Evolutionary conservation across 2,113 vertebrate genomes (phyloP).

Genomic region (Larimichthys crocea): DNA sequence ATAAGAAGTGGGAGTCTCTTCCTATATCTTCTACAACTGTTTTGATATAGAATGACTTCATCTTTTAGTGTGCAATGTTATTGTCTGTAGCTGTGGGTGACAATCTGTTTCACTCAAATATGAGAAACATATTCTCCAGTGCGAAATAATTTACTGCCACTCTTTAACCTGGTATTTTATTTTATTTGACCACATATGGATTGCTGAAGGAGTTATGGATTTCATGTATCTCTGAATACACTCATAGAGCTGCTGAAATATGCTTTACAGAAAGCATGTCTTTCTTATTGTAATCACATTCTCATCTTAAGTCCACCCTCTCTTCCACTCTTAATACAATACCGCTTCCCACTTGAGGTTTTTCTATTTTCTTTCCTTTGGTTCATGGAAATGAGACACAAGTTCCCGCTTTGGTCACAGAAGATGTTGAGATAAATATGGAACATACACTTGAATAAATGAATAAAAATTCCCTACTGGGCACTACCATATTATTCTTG

Average conservation of each 20-base stretch:
- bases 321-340: not conserved
- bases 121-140: conserved; percentile 29
- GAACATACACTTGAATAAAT: conserved; percentile 30
- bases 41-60: conserved; percentile 30
- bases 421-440: conserved; percentile 29
- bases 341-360: not conserved
- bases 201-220: conserved; percentile 46
- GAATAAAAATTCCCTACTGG: not conserved
- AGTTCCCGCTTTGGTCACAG: not conserved
- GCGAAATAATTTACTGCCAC: conserved; percentile 44
- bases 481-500: not conserved
- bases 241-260: not conserved
- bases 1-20: not conserved
- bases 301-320: not conserved
- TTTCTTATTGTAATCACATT: not conserved
- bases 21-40: conserved; percentile 16
- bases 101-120: conserved; percentile 23
- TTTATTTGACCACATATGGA: conserved; percentile 28
- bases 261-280: not conserved
- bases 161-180: conserved; percentile 26
- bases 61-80: conserved; percentile 10
- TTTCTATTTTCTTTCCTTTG: conserved; percentile 3
- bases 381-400: conserved; percentile 37
- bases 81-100: conserved; percentile 37
- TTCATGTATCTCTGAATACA: conserved; percentile 57